Evolutionary conservation across 2,113 vertebrate genomes (phyloP).

Genomic region (Isichthys henryi): DNA sequence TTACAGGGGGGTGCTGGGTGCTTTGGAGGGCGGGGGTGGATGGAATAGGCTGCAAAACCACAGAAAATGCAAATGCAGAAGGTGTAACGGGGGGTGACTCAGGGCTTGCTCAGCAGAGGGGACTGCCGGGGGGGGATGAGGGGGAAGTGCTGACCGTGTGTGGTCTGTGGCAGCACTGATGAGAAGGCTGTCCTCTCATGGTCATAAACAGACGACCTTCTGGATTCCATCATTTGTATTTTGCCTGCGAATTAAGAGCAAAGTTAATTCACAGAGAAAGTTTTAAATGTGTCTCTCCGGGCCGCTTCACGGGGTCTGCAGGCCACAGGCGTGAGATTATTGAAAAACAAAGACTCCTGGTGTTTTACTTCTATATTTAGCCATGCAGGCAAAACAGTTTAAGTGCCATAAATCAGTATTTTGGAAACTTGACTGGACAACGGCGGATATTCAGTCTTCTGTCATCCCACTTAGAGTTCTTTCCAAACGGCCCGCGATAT

Average conservation of each 20-base stretch:
- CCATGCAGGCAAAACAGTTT: constrained; percentile 1
- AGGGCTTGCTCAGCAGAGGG: not conserved
- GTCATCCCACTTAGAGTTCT: not conserved
- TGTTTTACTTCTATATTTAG: constrained; percentile 8
- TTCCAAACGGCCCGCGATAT: not conserved
- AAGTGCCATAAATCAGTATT: constrained; percentile 2
- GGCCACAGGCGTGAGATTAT: not conserved
- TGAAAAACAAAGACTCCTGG: not conserved
- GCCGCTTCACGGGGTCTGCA: not conserved
- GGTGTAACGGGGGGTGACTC: not conserved
- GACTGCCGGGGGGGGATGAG: not conserved
- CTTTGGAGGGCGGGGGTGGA: not conserved
- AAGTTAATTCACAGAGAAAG: not conserved
- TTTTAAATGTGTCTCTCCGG: not conserved
- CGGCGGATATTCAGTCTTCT: not conserved
- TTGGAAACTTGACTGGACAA: not conserved
- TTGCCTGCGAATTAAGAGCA: constrained; percentile 7
- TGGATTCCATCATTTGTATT: constrained; percentile 2
- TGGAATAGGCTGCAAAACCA: not conserved
- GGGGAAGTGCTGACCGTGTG: not conserved
- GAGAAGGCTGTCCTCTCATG: not conserved
- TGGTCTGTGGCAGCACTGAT: not conserved
- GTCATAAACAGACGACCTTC: not conserved
- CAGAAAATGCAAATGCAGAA: not conserved
- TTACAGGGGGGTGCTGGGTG: not conserved